Evolutionary conservation across 2,797 vertebrate genomes (phyloP).

Genomic region (Mus caroli): DNA sequence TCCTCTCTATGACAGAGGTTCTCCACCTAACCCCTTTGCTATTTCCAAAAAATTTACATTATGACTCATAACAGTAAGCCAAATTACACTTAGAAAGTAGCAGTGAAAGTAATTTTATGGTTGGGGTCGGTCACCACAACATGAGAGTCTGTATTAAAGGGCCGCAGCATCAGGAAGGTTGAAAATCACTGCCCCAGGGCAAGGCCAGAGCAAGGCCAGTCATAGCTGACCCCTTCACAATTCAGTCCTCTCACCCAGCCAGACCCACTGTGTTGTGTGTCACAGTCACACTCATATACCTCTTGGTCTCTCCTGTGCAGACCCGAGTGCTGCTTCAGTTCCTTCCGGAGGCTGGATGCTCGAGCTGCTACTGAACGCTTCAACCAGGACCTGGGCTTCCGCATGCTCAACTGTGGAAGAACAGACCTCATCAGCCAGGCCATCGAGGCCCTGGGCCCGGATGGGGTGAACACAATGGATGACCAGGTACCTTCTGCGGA

Average conservation of each 20-base stretch:
- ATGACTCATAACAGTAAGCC: not conserved
- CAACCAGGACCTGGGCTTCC: conserved; percentile 97
- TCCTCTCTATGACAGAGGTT: not conserved
- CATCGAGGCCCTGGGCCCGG: conserved; percentile 94
- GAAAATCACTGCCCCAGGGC: not conserved
- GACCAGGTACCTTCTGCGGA: conserved; percentile 92
- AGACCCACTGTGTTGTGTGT: fast-evolving
- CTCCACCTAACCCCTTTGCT: too few relatives aligned
- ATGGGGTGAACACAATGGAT: conserved; percentile 98
- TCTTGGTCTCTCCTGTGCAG: conserved; percentile 84
- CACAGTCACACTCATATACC: fast-evolving
- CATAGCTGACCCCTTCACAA: fast-evolving
- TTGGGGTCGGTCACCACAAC: not conserved
- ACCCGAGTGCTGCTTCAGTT: conserved; percentile 96
- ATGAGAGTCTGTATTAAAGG: not conserved
- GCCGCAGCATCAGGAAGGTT: not conserved
- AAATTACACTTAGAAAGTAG: not conserved
- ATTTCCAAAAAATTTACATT: not conserved
- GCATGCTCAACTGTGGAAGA: conserved; percentile 98
- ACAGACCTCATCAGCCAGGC: conserved; percentile 98
- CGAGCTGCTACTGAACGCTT: conserved; percentile 97
- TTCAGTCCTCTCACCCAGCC: not conserved
- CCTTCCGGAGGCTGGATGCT: conserved; percentile 97
- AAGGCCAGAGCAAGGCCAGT: not conserved
- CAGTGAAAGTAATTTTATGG: not conserved